Base-by-base conservation (phyloP, 2,113 vertebrate genomes). In the Nycticryphes semicollaris region DNA sequence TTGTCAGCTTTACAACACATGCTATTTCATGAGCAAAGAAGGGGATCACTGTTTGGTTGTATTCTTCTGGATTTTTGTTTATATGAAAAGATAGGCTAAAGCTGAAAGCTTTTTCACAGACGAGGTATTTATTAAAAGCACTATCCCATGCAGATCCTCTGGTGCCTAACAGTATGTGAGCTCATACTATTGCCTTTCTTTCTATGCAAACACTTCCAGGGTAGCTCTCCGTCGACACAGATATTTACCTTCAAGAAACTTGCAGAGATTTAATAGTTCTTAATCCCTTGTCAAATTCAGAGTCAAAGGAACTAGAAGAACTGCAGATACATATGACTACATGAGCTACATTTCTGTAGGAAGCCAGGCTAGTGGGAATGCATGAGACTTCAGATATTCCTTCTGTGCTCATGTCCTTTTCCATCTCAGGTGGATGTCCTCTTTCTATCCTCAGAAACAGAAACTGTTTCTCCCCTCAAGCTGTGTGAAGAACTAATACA, bases 321-420 rank as follows among this genome's bases (percentile, higher is more conserved):
- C 15, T 18, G 20, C 47, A 0, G 1, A 22, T 13, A 75, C 13
- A 41, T 20, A 25, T 0, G 3, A 50, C 14, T 50, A 13, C 41
- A 43, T 67, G 37, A 78, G 74, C 15, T 43, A 17, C 18, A 21
- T 41, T 73, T 68, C 48, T 37, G 54, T 5, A 41, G 75, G 53
- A 59, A 90, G 31, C 43, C 67, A 56, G 57, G 31, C 7, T 43
- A 70, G 19, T 0, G 3, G 45, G 39, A 79, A 80, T 21, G 12
- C 2, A 45, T 5, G 35, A 45, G 53, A 50, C n/a, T 41, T 47
- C 53, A 60, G 39, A 51, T 48, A 57, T 57, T 74, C 24, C 41
- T 75, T 41, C 43, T 53, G 39, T 18, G 16, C 63, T 60, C 57
- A 93, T 37, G 35, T 74, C 9, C 22, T 33, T 75, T 62, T 2